Evolutionary conservation across 2,888 invertebrate species (phyloP), one percentile per base, ranked within the genome.

Genomic region (Acrobasis repandana): DNA sequence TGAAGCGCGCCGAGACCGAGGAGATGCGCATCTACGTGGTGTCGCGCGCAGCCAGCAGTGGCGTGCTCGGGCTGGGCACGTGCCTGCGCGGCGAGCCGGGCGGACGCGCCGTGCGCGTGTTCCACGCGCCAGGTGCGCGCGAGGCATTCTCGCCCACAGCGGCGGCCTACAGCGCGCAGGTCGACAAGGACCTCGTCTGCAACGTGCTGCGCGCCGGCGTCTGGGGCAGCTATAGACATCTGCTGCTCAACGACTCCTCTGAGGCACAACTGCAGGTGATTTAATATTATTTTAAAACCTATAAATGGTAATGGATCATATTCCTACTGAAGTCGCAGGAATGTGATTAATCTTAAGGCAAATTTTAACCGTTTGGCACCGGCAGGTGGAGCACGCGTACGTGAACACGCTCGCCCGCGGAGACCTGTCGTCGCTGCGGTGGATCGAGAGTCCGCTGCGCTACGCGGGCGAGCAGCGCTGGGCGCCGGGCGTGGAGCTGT

Each of bases 371-470:
- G 28, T 49, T 18, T 34, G 94, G 33, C 16, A 15, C 28, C 16
- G 14, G 50, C 94, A 94, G 83, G 96, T 97, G 61, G 96, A 98
- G 82, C 97, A 98, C 90, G 99, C 99, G 14, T 99, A 98, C 88
- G 96, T 99, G 58, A 99, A 99, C 89, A 96, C 98, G 1, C 85
- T 98, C 71, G 96, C 95, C 15, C 94, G 98, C 79, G 99, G 99
- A 61, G 99, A 99, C 90, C 94, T 99, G 69, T 95, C 98, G 18
- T 98, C 94, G 98, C 70, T 95, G 95, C 76, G 99, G 97, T 99
- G 97, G 99, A 79, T 98, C 97, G 93, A 97, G 97, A 61, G 96
- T 96, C 58, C 84, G 66, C 73, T 88, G 80, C 78, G 83, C 2
- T 70, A 69, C 73, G 79, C 93, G 95, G 64, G 63, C 18, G 76